Base-by-base conservation (phyloP, 2,797 vertebrate genomes). In the Sebastes kiyomatsui region DNA sequence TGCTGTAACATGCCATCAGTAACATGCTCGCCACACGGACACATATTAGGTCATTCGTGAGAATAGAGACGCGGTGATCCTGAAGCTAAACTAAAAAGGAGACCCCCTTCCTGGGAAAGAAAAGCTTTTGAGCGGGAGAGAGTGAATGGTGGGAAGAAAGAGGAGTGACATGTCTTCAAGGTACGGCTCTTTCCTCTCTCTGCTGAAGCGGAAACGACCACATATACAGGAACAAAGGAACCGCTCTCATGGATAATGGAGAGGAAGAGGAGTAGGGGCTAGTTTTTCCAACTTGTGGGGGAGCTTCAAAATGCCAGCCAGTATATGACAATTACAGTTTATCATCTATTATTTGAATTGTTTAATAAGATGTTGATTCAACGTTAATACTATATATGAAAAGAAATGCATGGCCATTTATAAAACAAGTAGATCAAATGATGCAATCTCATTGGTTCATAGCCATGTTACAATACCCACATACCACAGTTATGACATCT, bases 141-240 rank as follows among this genome's bases (percentile, higher is more conserved):
- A 68, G 49, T 42, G 38, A 84, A 80, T n/a, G 35, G 13, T 38
- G 75, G 56, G 77, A 79, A 77, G 73, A 81, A 80, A 74, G 18
- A 67, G 58, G 52, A 58, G 75, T 3, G 3, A 75, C 66, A 80
- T 79, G 77, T 92, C 88, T 91, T 88, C 54, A 70, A 87, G 81
- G 79, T 91, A 84, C 46, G 38, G 70, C 62, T 82, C 84, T 62
- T 54, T 86, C 74, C 77, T 79, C 78, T 79, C 80, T 73, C 87
- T 64, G 67, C 64, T 85, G 81, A 88, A 82, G 87, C 74, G 58
- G 82, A 92, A 91, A 88, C 62, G 14, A 71, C 68, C 66, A 78
- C 54, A 33, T 78, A 33, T 78, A 68, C 11, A 65, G 70, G 82
- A 88, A 93, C 72, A 94, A 92, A 88, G 78, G 74, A 68, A 23